Conservation (phyloP, 2,797 vertebrate genomes). For the Simalia tracyae region DNA sequence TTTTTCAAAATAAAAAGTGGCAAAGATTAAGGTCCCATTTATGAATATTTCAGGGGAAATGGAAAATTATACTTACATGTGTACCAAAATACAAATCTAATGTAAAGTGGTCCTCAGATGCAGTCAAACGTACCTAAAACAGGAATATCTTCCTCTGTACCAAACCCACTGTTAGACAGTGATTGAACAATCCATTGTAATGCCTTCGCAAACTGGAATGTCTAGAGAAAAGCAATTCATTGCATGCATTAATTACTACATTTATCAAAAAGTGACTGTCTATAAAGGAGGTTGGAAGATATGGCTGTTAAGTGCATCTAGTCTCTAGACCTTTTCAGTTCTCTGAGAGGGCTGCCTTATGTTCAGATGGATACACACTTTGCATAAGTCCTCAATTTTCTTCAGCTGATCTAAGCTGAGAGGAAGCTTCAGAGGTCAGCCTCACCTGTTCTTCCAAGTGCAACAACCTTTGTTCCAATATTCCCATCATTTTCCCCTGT, state of each 20-base stretch:
- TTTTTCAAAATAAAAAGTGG: neutral
- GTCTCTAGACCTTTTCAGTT: neutral
- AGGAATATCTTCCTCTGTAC: constrained; percentile 67
- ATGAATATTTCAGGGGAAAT: neutral
- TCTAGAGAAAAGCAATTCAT: constrained; percentile 64
- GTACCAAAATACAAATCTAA: neutral
- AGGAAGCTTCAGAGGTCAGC: neutral
- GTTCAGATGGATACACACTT: neutral
- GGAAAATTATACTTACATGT: neutral
- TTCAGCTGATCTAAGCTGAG: neutral
- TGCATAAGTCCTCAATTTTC: neutral
- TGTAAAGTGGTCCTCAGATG: accelerated
- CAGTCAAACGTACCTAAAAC: constrained; percentile 71
- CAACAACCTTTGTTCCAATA: constrained; percentile 75
- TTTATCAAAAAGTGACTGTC: neutral
- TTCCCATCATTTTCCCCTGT: constrained; percentile 68
- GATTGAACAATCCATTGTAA: constrained; percentile 87
- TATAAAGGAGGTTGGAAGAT: neutral
- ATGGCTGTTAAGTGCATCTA: neutral
- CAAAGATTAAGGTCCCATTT: neutral
- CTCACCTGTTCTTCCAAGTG: constrained; percentile 90
- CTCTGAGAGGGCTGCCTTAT: neutral
- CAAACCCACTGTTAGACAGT: constrained; percentile 74
- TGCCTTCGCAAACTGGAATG: constrained; percentile 76
- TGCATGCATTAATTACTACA: neutral